Conservation (phyloP, 2,888 invertebrate species). For the Lydus trimaculatus region DNA sequence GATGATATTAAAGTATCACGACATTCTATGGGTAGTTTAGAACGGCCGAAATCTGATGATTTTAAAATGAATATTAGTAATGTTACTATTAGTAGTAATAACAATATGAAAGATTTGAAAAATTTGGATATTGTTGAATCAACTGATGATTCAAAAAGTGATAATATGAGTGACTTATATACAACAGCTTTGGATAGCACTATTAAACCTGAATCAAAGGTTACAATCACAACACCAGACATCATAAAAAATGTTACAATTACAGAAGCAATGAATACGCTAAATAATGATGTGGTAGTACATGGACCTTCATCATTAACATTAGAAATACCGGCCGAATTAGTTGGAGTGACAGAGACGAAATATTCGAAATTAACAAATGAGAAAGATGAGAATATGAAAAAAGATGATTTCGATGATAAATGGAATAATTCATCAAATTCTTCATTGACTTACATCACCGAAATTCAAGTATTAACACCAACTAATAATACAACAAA, state of each 20-base stretch:
- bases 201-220: constrained; percentile 58
- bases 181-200: constrained; percentile 65
- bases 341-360: constrained; percentile 24
- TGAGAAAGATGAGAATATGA: neutral
- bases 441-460: constrained; percentile 68
- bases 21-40: constrained; percentile 68
- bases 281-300: constrained; percentile 50
- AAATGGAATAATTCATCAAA: constrained; percentile 42
- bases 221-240: constrained; percentile 59
- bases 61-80: constrained; percentile 48
- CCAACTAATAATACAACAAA: constrained; percentile 47
- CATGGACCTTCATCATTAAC: constrained; percentile 50
- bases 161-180: constrained; percentile 58
- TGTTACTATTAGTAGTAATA: constrained; percentile 39
- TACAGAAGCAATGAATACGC: constrained; percentile 52
- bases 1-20: constrained; percentile 71
- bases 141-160: constrained; percentile 61
- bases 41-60: constrained; percentile 64
- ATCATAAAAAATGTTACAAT: constrained; percentile 58
- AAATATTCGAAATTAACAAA: constrained; percentile 22
- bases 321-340: constrained; percentile 44
- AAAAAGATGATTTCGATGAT: constrained; percentile 25
- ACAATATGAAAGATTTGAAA: constrained; percentile 39
- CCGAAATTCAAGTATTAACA: constrained; percentile 76
- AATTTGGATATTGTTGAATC: constrained; percentile 49